These are phyloP conservation scores for Radopholus similis DNA, from an alignment of 1,140 invertebrate genomes.

Conservation along the genomic window DNA sequence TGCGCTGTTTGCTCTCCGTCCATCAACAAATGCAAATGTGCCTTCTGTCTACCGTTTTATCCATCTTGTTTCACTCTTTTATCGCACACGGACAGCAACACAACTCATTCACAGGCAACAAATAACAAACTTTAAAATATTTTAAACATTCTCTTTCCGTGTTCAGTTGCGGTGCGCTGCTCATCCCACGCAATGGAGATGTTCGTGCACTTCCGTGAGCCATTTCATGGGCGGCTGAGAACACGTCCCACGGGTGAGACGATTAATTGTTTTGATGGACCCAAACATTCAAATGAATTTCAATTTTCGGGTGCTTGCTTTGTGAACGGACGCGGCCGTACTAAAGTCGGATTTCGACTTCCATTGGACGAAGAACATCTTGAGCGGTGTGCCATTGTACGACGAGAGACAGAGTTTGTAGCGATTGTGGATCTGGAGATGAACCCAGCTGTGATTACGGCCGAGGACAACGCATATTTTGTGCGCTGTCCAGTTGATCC, in stretches of 20 bases:
- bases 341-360: background rate
- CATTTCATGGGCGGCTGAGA: background rate
- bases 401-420: slow-evolving; percentile 5
- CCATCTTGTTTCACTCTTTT: too few relatives aligned
- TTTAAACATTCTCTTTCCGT: background rate
- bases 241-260: slow-evolving; percentile 7
- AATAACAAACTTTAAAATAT: too few relatives aligned
- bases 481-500: slow-evolving; percentile 9
- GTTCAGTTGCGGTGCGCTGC: slow-evolving; percentile 11
- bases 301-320: too few relatives aligned
- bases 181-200: slow-evolving; percentile 11
- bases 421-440: slow-evolving; percentile 11
- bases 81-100: too few relatives aligned
- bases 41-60: too few relatives aligned
- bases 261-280: too few relatives aligned
- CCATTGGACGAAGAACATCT: slow-evolving; percentile 1
- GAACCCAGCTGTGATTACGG: slow-evolving; percentile 2
- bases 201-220: slow-evolving; percentile 13
- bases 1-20: too few relatives aligned
- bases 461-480: slow-evolving; percentile 21
- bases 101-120: too few relatives aligned
- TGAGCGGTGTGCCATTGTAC: slow-evolving; percentile 15
- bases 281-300: too few relatives aligned
- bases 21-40: too few relatives aligned
- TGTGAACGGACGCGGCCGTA: slow-evolving; percentile 6